These are phyloP conservation scores for Ormyrus labotus DNA, from an alignment of 2,888 invertebrate genomes.

Conservation along the genomic window DNA sequence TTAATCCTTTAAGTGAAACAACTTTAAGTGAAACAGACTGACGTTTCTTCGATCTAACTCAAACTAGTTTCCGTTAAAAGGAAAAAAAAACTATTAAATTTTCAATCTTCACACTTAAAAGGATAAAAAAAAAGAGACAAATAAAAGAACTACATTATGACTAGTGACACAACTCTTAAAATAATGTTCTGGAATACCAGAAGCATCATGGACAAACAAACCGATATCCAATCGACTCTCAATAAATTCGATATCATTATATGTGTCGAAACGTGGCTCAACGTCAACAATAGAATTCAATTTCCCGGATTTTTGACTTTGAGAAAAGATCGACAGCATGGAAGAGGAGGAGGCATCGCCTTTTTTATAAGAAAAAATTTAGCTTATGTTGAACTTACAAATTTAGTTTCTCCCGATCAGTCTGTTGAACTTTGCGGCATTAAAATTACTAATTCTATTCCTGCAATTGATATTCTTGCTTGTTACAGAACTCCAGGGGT, in stretches of 20 bases:
- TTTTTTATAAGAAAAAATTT: slow-evolving; percentile 1
- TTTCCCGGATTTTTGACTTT: slow-evolving; percentile 3
- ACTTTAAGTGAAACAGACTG: too few relatives aligned
- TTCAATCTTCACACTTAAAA: not conserved
- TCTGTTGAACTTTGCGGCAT: slow-evolving; percentile 6
- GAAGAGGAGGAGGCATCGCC: not conserved
- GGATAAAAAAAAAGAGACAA: not conserved
- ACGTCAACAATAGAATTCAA: not conserved
- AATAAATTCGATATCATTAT: not conserved
- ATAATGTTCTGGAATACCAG: slow-evolving; percentile 5
- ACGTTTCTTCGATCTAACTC: too few relatives aligned
- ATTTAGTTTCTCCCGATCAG: not conserved
- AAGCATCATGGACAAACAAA: slow-evolving; percentile 10
- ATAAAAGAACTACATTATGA: not conserved
- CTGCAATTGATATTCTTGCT: too few relatives aligned
- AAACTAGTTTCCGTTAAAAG: too few relatives aligned
- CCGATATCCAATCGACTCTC: not conserved
- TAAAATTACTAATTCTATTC: not conserved
- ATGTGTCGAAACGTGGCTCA: not conserved
- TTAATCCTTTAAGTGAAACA: too few relatives aligned
- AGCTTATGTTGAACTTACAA: not conserved
- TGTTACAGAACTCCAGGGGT: too few relatives aligned
- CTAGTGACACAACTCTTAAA: not conserved
- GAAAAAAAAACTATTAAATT: not conserved
- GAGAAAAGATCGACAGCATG: not conserved